phyloP scores from a whole-genome alignment of 2,888 invertebrate species.

The Mimumesa dahlbomi region DNA sequence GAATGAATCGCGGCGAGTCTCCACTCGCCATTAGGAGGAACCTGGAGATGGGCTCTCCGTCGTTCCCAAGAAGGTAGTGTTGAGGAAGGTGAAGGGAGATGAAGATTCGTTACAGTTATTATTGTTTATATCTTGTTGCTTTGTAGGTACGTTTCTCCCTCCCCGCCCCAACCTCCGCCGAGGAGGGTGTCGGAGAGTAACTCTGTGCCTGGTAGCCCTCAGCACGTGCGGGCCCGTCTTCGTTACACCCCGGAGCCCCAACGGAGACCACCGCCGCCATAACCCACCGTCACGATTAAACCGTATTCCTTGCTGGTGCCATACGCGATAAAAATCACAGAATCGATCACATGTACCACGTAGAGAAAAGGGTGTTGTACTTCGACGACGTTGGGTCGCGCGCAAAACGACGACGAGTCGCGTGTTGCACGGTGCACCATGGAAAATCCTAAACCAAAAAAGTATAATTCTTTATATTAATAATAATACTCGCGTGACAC shows the following conservation, averaged over 20 bases:
- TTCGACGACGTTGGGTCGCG: slow-evolving; percentile 47
- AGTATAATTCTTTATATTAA: slow-evolving; percentile 55
- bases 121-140: too few relatives aligned
- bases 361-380: slow-evolving; percentile 50
- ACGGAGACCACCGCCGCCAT: slow-evolving; percentile 77
- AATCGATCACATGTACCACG: slow-evolving; percentile 55
- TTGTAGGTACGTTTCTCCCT: slow-evolving; percentile 83
- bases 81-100: too few relatives aligned
- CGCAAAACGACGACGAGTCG: slow-evolving; percentile 42
- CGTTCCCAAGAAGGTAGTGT: slow-evolving; percentile 79
- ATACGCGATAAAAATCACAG: slow-evolving; percentile 67
- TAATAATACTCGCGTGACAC: slow-evolving; percentile 48
- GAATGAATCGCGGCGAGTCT: slow-evolving; percentile 77
- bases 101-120: too few relatives aligned
- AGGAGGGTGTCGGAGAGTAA: slow-evolving; percentile 85
- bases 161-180: slow-evolving; percentile 84
- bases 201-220: slow-evolving; percentile 87
- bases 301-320: slow-evolving; percentile 72
- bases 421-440: slow-evolving; percentile 49
- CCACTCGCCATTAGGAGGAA: slow-evolving; percentile 84
- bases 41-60: slow-evolving; percentile 81
- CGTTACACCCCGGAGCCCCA: slow-evolving; percentile 81
- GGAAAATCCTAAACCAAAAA: slow-evolving; percentile 52
- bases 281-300: slow-evolving; percentile 69
- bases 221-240: slow-evolving; percentile 84